A percentile compares a stretch with the other conserved stretches of the same genome.
Conservation (phyloP, 2,113 vertebrate species). For the Ptyas mucosa region DNA sequence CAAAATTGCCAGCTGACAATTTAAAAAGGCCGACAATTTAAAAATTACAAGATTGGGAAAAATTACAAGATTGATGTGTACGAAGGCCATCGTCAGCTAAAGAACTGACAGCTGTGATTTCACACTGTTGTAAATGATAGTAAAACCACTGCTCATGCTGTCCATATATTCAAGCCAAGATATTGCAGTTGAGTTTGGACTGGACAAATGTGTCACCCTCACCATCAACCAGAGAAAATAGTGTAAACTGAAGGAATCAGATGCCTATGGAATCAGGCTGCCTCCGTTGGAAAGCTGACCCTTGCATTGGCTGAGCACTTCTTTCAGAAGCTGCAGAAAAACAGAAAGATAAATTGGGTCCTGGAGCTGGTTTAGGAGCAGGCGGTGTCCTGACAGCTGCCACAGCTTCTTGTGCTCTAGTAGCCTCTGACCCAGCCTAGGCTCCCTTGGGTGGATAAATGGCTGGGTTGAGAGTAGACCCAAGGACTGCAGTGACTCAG, state of each 20-base stretch:
- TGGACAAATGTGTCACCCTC: background rate
- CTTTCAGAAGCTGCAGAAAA: background rate
- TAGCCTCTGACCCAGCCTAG: background rate
- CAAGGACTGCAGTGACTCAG: background rate
- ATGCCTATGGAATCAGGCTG: background rate
- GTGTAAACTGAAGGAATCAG: background rate
- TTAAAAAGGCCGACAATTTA: background rate
- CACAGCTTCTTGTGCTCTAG: background rate
- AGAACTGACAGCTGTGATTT: background rate
- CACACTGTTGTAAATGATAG: background rate
- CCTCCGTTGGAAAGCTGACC: background rate
- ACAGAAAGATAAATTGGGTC: background rate
- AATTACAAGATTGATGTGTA: background rate
- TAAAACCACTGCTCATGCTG: background rate
- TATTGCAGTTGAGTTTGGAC: background rate
- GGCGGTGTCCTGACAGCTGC: background rate
- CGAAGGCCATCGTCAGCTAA: background rate
- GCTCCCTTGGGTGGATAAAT: background rate
- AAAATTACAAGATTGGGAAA: background rate
- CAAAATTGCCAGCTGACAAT: background rate
- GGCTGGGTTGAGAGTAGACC: too few relatives aligned
- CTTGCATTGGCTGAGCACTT: background rate
- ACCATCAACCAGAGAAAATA: background rate
- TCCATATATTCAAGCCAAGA: background rate
- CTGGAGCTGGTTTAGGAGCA: background rate